phyloP scores from a whole-genome alignment of 1,140 invertebrate species.

The Pygmarrhopalites habei region DNA sequence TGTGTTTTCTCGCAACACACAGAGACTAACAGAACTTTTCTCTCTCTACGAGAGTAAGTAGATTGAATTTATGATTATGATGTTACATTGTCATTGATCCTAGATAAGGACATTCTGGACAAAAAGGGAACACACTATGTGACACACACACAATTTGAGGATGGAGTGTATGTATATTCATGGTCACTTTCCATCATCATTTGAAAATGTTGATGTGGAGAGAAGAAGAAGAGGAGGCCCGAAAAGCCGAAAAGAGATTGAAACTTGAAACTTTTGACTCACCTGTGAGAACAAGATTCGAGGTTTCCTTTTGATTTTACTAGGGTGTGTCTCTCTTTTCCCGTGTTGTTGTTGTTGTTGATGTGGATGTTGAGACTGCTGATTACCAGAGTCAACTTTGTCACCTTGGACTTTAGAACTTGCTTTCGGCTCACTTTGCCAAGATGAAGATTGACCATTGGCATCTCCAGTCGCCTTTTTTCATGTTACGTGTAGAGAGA shows the following conservation, averaged over 20 bases:
- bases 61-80: background rate
- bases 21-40: too few relatives aligned
- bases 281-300: conserved; percentile 85
- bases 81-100: background rate
- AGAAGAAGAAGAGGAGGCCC: too few relatives aligned
- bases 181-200: too few relatives aligned
- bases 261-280: background rate
- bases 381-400: conserved; percentile 20
- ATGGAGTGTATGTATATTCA: background rate
- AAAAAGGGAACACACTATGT: background rate
- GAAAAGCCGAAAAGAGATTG: too few relatives aligned
- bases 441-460: background rate
- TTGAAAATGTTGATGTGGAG: too few relatives aligned
- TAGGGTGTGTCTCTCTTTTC: conserved; percentile 5
- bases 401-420: conserved; percentile 21
- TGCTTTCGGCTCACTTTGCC: conserved; percentile 24
- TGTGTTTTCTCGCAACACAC: too few relatives aligned
- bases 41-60: too few relatives aligned
- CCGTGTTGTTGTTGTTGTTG: conserved; percentile 10
- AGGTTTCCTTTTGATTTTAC: conserved; percentile 67
- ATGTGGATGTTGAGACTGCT: too few relatives aligned
- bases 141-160: background rate
- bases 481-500: too few relatives aligned
- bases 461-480: too few relatives aligned
- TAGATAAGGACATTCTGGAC: too few relatives aligned